Percentiles rank a stretch among this genome's conserved stretches.
Conservation (phyloP, 2,888 invertebrate genomes). For the Agonum fuliginosum region DNA sequence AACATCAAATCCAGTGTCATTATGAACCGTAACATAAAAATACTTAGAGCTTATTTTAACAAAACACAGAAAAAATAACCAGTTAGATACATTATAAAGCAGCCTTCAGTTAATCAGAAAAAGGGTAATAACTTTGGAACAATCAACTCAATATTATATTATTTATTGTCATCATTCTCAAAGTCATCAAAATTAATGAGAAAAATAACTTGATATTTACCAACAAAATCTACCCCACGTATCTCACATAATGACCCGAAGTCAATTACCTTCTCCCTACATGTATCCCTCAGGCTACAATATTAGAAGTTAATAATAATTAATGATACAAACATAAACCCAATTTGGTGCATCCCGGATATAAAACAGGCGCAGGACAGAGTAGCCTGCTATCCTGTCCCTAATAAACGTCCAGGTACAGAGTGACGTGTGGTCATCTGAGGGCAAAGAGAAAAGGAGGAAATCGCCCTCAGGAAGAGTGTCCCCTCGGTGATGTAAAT, state of each 20-base stretch:
- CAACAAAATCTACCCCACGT: not conserved
- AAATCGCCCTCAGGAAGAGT: not conserved
- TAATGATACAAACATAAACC: slow-evolving; percentile 6
- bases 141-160: too few relatives aligned
- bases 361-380: slow-evolving; percentile 18
- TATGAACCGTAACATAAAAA: too few relatives aligned
- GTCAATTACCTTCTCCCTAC: not conserved
- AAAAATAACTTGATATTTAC: not conserved
- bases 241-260: slow-evolving; percentile 1
- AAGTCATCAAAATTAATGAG: not conserved
- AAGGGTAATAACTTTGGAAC: too few relatives aligned
- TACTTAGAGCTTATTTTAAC: too few relatives aligned
- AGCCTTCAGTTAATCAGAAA: too few relatives aligned
- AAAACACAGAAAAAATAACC: too few relatives aligned
- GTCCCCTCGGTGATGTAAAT: not conserved
- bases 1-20: too few relatives aligned
- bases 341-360: slow-evolving; percentile 26
- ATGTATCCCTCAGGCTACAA: not conserved
- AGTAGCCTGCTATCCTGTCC: too few relatives aligned
- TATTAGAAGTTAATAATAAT: slow-evolving; percentile 26
- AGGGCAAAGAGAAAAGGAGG: too few relatives aligned
- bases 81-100: too few relatives aligned
- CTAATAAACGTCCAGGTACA: slow-evolving; percentile 36
- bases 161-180: too few relatives aligned
- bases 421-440: slow-evolving; percentile 6